A percentile compares a stretch with the other conserved stretches of the same genome.
Conservation (phyloP, 2,113 vertebrate species). For the Odontesthes bonariensis region DNA sequence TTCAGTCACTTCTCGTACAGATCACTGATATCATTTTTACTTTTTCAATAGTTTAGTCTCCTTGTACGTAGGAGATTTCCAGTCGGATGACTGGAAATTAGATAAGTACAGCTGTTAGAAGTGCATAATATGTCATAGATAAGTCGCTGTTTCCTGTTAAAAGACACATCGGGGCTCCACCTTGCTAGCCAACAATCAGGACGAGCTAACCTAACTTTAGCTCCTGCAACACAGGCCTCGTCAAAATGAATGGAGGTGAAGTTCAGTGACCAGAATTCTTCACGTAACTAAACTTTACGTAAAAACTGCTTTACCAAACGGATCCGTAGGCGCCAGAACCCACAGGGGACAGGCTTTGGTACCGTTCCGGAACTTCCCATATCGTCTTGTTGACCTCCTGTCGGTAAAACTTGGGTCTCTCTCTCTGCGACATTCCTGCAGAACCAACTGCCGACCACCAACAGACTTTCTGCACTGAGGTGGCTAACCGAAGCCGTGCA, state of each 20-base stretch:
- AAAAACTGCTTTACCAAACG: slow-evolving; percentile 87
- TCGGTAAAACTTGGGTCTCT: slow-evolving; percentile 92
- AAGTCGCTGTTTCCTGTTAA: not conserved
- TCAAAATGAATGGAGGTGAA: slow-evolving; percentile 79
- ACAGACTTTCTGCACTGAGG: slow-evolving; percentile 68
- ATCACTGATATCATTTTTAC: too few relatives aligned
- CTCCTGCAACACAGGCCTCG: slow-evolving; percentile 71
- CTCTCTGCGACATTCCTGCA: slow-evolving; percentile 88
- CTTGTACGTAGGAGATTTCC: too few relatives aligned
- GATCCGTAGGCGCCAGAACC: slow-evolving; percentile 98
- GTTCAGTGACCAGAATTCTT: slow-evolving; percentile 38
- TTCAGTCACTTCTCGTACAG: too few relatives aligned
- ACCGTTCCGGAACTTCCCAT: slow-evolving; percentile 95
- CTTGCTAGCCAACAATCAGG: slow-evolving; percentile 38
- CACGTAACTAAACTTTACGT: not conserved
- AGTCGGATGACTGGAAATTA: too few relatives aligned
- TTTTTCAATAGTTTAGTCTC: too few relatives aligned
- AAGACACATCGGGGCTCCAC: slow-evolving; percentile 44
- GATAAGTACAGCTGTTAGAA: too few relatives aligned
- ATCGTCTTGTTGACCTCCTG: slow-evolving; percentile 98
- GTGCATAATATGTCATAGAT: too few relatives aligned
- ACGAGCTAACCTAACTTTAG: slow-evolving; percentile 72
- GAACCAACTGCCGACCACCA: slow-evolving; percentile 66
- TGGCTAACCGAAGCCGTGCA: slow-evolving; percentile 42
- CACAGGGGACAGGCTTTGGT: slow-evolving; percentile 92